Percentiles rank a stretch among this genome's conserved stretches.
Evolutionary conservation across 2,113 vertebrate species (phyloP).

Genomic region (Glaucidium brasilianum): DNA sequence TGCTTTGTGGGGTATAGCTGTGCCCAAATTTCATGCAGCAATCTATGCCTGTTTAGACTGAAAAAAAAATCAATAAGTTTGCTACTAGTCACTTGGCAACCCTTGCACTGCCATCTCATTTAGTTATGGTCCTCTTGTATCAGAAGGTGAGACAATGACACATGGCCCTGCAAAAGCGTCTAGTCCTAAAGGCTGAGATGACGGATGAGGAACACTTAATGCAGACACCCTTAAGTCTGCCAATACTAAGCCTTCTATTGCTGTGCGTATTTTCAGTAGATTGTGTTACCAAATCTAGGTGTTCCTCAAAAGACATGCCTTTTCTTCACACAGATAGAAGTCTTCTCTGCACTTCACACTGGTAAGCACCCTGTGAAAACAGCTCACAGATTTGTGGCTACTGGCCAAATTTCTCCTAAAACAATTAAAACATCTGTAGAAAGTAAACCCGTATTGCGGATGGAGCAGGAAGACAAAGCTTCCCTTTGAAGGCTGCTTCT

Average conservation of each 20-base stretch:
- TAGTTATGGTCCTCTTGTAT: background rate
- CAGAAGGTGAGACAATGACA: background rate
- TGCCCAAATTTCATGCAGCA: background rate
- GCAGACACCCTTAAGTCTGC: accelerated
- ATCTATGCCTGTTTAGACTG: background rate
- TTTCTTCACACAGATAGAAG: background rate
- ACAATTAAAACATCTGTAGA: background rate
- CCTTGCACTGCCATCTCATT: background rate
- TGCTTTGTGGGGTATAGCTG: background rate
- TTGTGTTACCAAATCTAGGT: background rate
- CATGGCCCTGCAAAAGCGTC: background rate
- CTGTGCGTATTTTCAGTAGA: background rate
- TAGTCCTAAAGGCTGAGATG: background rate
- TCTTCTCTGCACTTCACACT: background rate
- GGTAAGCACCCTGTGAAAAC: background rate
- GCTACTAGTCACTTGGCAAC: background rate
- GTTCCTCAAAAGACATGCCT: background rate
- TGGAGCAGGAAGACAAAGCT: background rate
- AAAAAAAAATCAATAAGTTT: background rate
- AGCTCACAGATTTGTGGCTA: background rate
- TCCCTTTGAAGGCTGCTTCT: background rate
- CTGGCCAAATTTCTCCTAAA: background rate
- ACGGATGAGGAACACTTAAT: background rate
- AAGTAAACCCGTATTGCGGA: background rate
- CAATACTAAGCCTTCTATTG: background rate